phyloP scores from a whole-genome alignment of 2,797 vertebrate genomes.

The Todus mexicanus region DNA sequence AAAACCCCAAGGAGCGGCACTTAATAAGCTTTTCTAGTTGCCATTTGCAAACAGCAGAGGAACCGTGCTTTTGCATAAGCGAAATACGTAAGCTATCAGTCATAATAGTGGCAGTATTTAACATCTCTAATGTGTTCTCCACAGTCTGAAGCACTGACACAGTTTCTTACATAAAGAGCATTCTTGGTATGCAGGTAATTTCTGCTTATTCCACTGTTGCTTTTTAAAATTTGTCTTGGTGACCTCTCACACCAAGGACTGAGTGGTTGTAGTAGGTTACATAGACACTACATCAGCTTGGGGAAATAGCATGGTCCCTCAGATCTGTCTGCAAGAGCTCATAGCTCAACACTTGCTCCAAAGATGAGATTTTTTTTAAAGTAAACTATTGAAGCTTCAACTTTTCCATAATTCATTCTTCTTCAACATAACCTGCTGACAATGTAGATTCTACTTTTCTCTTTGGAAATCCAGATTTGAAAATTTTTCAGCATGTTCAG shows the following conservation, averaged over 20 bases:
- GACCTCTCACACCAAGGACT: background rate
- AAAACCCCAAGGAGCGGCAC: background rate
- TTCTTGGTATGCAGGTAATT: background rate
- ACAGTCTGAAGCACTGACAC: background rate
- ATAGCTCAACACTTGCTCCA: background rate
- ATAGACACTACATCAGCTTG: rapidly evolving
- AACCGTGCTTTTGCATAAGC: rapidly evolving
- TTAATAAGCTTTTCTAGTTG: background rate
- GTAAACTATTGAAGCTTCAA: rapidly evolving
- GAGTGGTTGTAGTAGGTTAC: background rate
- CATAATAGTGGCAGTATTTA: background rate
- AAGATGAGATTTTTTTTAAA: background rate
- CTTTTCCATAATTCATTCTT: background rate
- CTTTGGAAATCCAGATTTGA: background rate
- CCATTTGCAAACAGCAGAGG: background rate
- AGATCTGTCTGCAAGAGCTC: background rate
- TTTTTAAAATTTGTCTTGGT: background rate
- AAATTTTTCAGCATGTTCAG: background rate
- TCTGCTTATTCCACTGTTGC: background rate
- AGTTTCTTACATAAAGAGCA: background rate
- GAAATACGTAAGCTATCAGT: background rate
- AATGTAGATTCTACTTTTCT: background rate
- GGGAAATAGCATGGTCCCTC: background rate
- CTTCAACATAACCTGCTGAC: background rate
- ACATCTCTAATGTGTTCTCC: rapidly evolving